Percentiles rank a stretch among this genome's conserved stretches.
These are phyloP conservation scores for Nysson spinosus DNA, from an alignment of 2,888 invertebrate species.

Conservation along the genomic window DNA sequence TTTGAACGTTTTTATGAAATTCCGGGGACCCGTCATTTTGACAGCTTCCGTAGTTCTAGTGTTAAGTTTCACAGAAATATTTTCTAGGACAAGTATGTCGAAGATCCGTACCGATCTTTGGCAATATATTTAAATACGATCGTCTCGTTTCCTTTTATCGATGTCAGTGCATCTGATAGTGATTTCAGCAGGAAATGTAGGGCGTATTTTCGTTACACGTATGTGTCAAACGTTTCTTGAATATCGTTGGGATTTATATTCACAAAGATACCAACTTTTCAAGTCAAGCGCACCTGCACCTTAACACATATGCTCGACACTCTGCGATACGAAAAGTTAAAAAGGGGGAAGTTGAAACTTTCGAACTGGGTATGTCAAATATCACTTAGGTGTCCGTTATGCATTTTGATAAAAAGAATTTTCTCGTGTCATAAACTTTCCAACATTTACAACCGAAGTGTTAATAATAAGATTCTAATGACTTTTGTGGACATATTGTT, in stretches of 20 bases:
- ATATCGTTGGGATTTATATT: constrained; percentile 50
- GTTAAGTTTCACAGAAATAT: background rate
- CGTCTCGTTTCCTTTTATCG: constrained; percentile 8
- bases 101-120: background rate
- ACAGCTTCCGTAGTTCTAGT: too few relatives aligned
- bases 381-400: background rate
- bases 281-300: constrained; percentile 54
- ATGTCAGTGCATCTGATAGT: constrained; percentile 39
- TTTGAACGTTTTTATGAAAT: too few relatives aligned
- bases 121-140: constrained; percentile 17
- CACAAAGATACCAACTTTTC: constrained; percentile 45
- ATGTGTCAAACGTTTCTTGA: constrained; percentile 44
- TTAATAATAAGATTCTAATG: too few relatives aligned
- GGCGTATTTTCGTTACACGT: constrained; percentile 43
- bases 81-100: background rate
- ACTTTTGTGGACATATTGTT: too few relatives aligned
- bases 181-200: constrained; percentile 40
- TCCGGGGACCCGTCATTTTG: too few relatives aligned
- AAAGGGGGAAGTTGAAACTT: constrained; percentile 19
- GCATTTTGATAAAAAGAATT: background rate
- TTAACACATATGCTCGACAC: constrained; percentile 38
- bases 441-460: background rate
- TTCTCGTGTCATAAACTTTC: background rate
- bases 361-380: background rate
- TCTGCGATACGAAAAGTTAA: constrained; percentile 30